phyloP scores from a whole-genome alignment of 2,797 vertebrate species.

The Poecilia picta region DNA sequence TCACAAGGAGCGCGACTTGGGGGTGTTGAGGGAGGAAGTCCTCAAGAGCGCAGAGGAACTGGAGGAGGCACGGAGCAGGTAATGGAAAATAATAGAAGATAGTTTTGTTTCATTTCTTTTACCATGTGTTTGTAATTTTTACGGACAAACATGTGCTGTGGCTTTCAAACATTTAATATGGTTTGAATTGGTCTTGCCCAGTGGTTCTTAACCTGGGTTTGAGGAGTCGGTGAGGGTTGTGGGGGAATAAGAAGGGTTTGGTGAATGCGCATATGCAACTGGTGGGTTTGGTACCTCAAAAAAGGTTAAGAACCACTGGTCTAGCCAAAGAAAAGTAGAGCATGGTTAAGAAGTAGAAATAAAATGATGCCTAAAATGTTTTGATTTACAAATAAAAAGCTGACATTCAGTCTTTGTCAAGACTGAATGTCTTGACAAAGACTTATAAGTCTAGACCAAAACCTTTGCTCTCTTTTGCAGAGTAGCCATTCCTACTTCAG shows the following conservation, averaged over 20 bases:
- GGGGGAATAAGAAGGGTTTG: no score
- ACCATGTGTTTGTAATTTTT: neutral
- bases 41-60: constrained; percentile 71
- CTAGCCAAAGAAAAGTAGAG: neutral
- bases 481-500: neutral
- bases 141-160: neutral
- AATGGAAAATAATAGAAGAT: neutral
- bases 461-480: neutral
- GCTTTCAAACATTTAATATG: neutral
- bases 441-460: neutral
- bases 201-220: no score
- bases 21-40: constrained; percentile 77
- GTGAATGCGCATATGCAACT: no score
- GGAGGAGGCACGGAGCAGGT: constrained; percentile 79
- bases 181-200: neutral
- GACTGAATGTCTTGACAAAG: no score
- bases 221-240: no score
- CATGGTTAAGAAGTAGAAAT: neutral
- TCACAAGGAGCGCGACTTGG: constrained; percentile 75
- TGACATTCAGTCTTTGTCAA: neutral
- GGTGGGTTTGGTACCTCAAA: no score
- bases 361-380: neutral
- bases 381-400: neutral
- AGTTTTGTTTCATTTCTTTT: neutral
- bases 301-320: no score